phyloP scores from a whole-genome alignment of 2,888 invertebrate species.

The Mycalesis mineus region DNA sequence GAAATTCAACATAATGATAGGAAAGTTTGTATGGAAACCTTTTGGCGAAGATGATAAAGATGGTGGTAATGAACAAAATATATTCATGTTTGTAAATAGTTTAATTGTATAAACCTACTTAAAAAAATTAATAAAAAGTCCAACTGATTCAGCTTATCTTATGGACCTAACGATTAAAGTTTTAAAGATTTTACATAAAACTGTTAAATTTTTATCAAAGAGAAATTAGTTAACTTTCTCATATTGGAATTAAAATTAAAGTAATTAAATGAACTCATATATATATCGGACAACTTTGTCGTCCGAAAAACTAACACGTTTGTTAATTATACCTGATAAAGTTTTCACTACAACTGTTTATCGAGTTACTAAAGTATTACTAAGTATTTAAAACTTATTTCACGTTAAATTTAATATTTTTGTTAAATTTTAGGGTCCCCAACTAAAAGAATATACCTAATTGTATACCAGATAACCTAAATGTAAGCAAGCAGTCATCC shows the following conservation, averaged over 20 bases:
- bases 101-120: too few species aligned
- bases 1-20: too few species aligned
- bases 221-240: not conserved
- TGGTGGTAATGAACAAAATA: too few species aligned
- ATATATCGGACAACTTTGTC: not conserved
- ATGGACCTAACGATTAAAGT: not conserved
- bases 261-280: not conserved
- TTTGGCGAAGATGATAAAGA: too few species aligned
- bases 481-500: too few species aligned
- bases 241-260: not conserved
- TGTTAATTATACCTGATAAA: constrained; percentile 8
- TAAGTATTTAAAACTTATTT: not conserved
- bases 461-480: too few species aligned
- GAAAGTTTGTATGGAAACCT: too few species aligned
- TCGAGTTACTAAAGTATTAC: not conserved
- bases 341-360: not conserved
- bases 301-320: not conserved
- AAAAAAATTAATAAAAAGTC: too few species aligned
- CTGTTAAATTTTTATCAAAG: not conserved
- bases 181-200: not conserved
- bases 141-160: not conserved
- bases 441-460: too few species aligned
- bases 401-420: not conserved
- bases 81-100: too few species aligned
- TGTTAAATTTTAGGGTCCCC: too few species aligned